phyloP scores from a whole-genome alignment of 2,888 invertebrate genomes.

The Lasioglossum zephyrum region DNA sequence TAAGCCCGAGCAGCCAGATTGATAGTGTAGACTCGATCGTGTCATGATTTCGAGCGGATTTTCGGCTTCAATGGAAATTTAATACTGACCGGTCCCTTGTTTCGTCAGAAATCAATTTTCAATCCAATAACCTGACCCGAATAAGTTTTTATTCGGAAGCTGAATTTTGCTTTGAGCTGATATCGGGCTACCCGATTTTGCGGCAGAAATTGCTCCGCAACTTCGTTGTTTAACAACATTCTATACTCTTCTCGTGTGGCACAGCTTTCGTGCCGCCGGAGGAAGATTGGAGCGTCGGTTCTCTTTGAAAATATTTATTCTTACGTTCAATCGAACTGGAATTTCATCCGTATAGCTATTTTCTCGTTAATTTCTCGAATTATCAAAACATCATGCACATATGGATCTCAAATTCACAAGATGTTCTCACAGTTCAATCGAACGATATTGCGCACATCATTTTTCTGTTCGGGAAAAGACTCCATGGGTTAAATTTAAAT shows the following conservation, averaged over 20 bases:
- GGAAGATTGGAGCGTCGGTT: not conserved
- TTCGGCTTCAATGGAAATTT: conserved; percentile 10
- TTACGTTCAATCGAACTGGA: not conserved
- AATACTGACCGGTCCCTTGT: not conserved
- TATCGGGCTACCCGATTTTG: not conserved
- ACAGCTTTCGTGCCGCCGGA: not conserved
- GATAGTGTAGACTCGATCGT: not conserved
- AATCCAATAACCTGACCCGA: not conserved
- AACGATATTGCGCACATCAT: no score
- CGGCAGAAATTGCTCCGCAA: not conserved
- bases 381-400: not conserved
- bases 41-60: conserved; percentile 5
- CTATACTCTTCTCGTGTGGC: not conserved
- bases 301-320: not conserved
- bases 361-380: not conserved
- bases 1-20: not conserved
- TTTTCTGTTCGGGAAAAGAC: no score
- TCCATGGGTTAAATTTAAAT: no score
- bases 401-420: not conserved
- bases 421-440: no score
- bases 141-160: not conserved
- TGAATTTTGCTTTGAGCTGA: not conserved
- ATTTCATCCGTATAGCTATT: not conserved
- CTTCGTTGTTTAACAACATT: not conserved
- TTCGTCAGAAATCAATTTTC: conserved; percentile 8